Conservation (phyloP, 2,888 invertebrate species). For the Mycogona germanica region DNA sequence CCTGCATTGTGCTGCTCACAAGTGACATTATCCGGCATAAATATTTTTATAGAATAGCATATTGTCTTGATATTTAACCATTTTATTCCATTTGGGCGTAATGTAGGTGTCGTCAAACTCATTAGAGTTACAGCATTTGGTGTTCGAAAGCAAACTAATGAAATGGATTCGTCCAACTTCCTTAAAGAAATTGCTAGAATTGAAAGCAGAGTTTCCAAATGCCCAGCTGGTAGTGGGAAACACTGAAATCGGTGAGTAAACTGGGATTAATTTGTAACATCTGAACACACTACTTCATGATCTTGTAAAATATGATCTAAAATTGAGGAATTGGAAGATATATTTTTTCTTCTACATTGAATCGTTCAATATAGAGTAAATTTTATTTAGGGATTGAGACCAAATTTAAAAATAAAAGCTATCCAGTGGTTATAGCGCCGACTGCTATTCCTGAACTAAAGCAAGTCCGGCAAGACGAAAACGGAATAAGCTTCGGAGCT, state of each 20-base stretch:
- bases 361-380: not conserved
- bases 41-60: too few relatives aligned
- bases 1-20: too few relatives aligned
- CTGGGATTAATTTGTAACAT: not conserved
- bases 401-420: conserved; percentile 69
- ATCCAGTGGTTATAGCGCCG: conserved; percentile 67
- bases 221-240: conserved; percentile 81
- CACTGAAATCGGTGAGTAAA: conserved; percentile 60
- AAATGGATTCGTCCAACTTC: conserved; percentile 63
- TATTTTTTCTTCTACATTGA: too few relatives aligned
- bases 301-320: too few relatives aligned
- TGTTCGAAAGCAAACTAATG: conserved; percentile 50
- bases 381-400: conserved; percentile 54
- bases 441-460: conserved; percentile 52
- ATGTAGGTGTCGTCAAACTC: too few relatives aligned
- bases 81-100: too few relatives aligned
- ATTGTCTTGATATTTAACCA: too few relatives aligned
- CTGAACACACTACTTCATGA: not conserved
- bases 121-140: too few relatives aligned
- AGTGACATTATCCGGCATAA: too few relatives aligned
- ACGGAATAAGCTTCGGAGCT: conserved; percentile 61
- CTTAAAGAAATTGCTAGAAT: conserved; percentile 48
- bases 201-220: conserved; percentile 52
- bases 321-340: too few relatives aligned
- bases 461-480: conserved; percentile 39